phyloP scores from a whole-genome alignment of 2,888 invertebrate genomes.

The Pyrocoelia pectoralis region DNA sequence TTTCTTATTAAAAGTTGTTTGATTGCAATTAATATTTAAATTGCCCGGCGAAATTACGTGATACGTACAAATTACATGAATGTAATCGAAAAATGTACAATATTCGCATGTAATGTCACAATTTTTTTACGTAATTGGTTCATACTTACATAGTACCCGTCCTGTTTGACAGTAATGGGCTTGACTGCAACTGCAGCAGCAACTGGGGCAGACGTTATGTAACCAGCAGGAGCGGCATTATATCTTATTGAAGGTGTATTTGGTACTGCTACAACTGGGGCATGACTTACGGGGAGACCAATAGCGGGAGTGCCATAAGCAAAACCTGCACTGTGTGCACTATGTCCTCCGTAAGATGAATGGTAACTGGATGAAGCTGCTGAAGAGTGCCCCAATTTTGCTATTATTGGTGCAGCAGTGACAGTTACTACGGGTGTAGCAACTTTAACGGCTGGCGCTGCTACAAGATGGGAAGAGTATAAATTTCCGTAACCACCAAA shows the following conservation, averaged over 20 bases:
- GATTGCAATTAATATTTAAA: constrained; percentile 25
- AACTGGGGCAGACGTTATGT: constrained; percentile 24
- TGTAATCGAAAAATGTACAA: constrained; percentile 14
- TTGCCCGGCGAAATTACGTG: constrained; percentile 10
- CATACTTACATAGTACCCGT: constrained; percentile 40
- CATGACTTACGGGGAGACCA: constrained; percentile 19
- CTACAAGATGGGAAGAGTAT: constrained; percentile 24
- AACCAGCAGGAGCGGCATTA: constrained; percentile 30
- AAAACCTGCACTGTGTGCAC: not conserved
- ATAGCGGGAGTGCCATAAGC: constrained; percentile 32
- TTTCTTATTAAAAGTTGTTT: too few relatives aligned
- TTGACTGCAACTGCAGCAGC: constrained; percentile 26
- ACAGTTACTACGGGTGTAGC: constrained; percentile 42
- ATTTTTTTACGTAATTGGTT: constrained; percentile 33
- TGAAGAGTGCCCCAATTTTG: constrained; percentile 3
- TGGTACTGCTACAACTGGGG: constrained; percentile 46
- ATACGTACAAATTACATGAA: constrained; percentile 16
- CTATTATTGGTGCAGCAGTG: not conserved
- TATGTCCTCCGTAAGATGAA: not conserved
- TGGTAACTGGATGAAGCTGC: not conserved
- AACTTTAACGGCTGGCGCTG: constrained; percentile 18
- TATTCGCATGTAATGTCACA: constrained; percentile 27
- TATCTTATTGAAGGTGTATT: constrained; percentile 33
- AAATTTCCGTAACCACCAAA: constrained; percentile 18
- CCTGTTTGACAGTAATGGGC: constrained; percentile 35